phyloP scores from a whole-genome alignment of 2,888 invertebrate species.

The Amblyjoppa fuscipennis region DNA sequence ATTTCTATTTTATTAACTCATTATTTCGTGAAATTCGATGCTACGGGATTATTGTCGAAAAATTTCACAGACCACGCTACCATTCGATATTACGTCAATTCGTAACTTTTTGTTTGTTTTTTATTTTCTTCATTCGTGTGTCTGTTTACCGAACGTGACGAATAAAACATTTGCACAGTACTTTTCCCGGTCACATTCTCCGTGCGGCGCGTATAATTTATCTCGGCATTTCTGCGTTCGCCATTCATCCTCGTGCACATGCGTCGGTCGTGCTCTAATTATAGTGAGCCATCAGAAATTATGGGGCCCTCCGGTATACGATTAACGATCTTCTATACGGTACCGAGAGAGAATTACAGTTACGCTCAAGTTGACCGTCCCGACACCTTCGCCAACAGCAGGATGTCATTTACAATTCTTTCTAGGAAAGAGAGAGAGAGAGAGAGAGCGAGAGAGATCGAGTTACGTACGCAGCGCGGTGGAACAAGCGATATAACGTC shows the following conservation, averaged over 20 bases:
- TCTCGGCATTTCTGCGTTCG: background rate
- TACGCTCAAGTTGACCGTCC: slow-evolving; percentile 62
- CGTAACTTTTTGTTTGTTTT: background rate
- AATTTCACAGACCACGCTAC: too few relatives aligned
- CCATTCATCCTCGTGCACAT: slow-evolving; percentile 62
- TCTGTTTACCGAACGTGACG: background rate
- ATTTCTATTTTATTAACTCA: too few relatives aligned
- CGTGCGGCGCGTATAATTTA: background rate
- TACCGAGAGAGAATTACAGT: slow-evolving; percentile 74
- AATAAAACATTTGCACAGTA: background rate
- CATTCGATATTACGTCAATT: too few relatives aligned
- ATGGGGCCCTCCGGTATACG: slow-evolving; percentile 67
- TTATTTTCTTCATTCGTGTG: background rate
- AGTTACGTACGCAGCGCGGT: slow-evolving; percentile 1
- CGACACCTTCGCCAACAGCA: slow-evolving; percentile 20
- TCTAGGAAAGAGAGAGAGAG: slow-evolving; percentile 3
- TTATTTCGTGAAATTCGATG: too few relatives aligned
- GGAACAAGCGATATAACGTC: background rate
- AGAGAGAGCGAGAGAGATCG: slow-evolving; percentile 13
- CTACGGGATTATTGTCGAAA: too few relatives aligned
- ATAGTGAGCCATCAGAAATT: slow-evolving; percentile 76
- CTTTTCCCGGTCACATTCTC: background rate
- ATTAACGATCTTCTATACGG: slow-evolving; percentile 73
- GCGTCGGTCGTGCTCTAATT: slow-evolving; percentile 77
- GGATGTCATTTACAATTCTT: slow-evolving; percentile 42